Base-by-base conservation (phyloP, 1,140 invertebrate genomes). In the Drosophila nasuta region DNA sequence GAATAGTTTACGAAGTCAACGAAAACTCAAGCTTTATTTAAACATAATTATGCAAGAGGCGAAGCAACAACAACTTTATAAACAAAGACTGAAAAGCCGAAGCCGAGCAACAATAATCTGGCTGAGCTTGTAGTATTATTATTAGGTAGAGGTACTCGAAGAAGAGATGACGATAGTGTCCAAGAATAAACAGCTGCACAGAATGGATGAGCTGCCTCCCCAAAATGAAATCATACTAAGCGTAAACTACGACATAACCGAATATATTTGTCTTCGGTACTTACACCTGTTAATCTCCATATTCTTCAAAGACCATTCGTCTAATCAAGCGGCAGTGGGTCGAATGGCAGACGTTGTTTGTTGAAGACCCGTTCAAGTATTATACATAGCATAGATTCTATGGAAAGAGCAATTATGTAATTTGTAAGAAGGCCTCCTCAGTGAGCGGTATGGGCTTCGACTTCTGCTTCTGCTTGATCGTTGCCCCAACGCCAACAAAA, bases 161-260 rank as follows among this genome's bases (percentile, higher is more conserved):
- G 5, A 17, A 45, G 5, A 69, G 33, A 69, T 62, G 66, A 62
- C 56, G 46, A 30, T 41, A 69, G 46, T 41, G 5, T 13, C 33
- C 66, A 52, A 60, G 43, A 69, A 62, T 69, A 69, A 60, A n/a
- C 25, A 15, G 17, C 33, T 59, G 41, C 15, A 48, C 15, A 48
- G 10, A 63, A 41, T 56, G 8, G 51, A 30, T 17, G 8, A 35
- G 48, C 48, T 3, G 8, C 8, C n/a, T 4, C 1, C 25, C 3
- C 38, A n/a, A 43, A 45, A 59, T 46, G 25, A 46, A 70, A 56
- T 56, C 48, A 63, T 48, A 48, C n/a, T 54, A 13, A 5, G 28
- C n/a, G 51, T 33, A 33, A 6, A n/a, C 51, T 20, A 25, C 15
- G 28, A 33, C 5, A 30, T 33, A 28, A 7, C n/a, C 51, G n/a